Conservation (phyloP, 2,888 invertebrate genomes). For the Apotomis capreana region DNA sequence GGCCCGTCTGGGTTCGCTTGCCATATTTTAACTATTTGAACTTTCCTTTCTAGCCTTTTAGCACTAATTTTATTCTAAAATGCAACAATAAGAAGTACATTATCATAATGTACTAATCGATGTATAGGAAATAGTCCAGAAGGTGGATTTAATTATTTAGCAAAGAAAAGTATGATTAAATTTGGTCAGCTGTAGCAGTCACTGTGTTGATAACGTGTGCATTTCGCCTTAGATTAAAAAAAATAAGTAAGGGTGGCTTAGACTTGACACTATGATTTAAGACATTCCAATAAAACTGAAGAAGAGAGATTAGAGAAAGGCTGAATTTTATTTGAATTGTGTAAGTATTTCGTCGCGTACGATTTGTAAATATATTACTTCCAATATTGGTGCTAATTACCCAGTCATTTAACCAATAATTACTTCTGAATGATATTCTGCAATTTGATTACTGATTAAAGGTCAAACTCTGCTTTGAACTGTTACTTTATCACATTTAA, state of each 20-base stretch:
- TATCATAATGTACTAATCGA: neutral
- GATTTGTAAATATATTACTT: slow-evolving; percentile 4
- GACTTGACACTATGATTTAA: neutral
- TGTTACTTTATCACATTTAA: slow-evolving; percentile 4
- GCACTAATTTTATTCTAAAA: slow-evolving; percentile 30
- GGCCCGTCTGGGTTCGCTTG: slow-evolving; percentile 64
- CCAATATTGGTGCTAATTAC: neutral
- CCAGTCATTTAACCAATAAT: neutral
- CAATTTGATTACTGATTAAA: slow-evolving; percentile 11
- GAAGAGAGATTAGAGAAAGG: slow-evolving; percentile 24
- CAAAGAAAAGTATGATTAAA: slow-evolving; percentile 21
- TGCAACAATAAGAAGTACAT: slow-evolving; percentile 31
- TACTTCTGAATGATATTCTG: neutral
- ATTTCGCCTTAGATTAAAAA: slow-evolving; percentile 29
- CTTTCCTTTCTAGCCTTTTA: slow-evolving; percentile 57
- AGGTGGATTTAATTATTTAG: slow-evolving; percentile 20
- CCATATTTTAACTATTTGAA: slow-evolving; percentile 78
- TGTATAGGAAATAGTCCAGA: slow-evolving; percentile 12
- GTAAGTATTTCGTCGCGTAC: slow-evolving; percentile 19
- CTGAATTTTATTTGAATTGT: slow-evolving; percentile 23
- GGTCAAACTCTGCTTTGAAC: neutral
- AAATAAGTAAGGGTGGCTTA: slow-evolving; percentile 13
- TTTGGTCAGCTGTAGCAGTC: slow-evolving; percentile 40
- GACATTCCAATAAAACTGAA: neutral
- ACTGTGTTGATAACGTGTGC: slow-evolving; percentile 41